phyloP scores from a whole-genome alignment of 2,113 vertebrate genomes.

The cat (Felis catus) region F.catus_Fca126_mat1.0 CM031421.1:97134501-97135000 shows the following conservation, averaged over 20 bases:
- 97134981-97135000: neutral
- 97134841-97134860: fast-evolving
- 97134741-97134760: fast-evolving
- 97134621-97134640: slow-evolving; percentile 93
- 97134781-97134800: neutral
- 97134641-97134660: slow-evolving; percentile 93
- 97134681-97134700: slow-evolving; percentile 93
- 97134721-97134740: neutral
- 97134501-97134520: neutral
- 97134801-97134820: neutral
- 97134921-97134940: fast-evolving
- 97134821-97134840: neutral
- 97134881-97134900: neutral
- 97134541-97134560: too few species aligned
- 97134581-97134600: neutral
- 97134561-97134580: neutral
- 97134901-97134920: neutral
- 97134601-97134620: slow-evolving; percentile 91
- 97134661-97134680: slow-evolving; percentile 93
- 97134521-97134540: neutral
- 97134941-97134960: neutral
- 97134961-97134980: too few species aligned
- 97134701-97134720: fast-evolving
- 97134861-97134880: neutral
- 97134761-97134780: fast-evolving